Evolutionary conservation across 1,140 invertebrate genomes (phyloP), one percentile per base, ranked within the genome.

Genomic region (Nymphalis io): DNA sequence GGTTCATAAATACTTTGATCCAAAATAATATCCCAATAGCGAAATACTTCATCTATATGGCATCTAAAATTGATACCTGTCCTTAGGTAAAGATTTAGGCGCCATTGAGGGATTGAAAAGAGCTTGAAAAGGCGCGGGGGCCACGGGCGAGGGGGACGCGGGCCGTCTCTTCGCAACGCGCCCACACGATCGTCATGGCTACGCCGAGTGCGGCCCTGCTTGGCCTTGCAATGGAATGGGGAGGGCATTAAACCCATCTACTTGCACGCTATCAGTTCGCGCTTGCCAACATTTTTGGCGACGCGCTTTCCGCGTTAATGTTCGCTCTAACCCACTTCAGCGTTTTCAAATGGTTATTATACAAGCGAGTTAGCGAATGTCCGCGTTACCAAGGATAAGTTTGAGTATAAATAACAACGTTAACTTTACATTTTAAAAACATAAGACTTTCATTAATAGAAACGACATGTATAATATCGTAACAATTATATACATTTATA

Each of bases 191-290:
- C 75, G 78, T 80, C 88, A 90, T 90, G 87, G 68, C 79, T 88
- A 90, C 88, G 79, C 76, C 79, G 78, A 89, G 78, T 90, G 72
- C 88, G 88, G 84, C 84, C 87, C 88, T 89, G 87, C 83, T 85
- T 83, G 83, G 88, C 88, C 88, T 90, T 90, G 88, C 88, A 90
- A 83, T 88, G 87, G 88, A 81, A 82, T 89, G 88, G 86, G 88
- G 86, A 90, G 88, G 88, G 84, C 88, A 88, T 87, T 89, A 88
- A 80, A 86, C 88, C 79, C 87, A 84, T 82, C 85, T 79, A 77
- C 78, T 87, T 90, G 88, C 88, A 90, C 78, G 85, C 75, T 88
- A 90, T 85, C 84, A 83, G 84, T 84, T 83, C 78, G 79, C 85
- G 82, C 78, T 84, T 79, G 84, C 85, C 84, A 88, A 87, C 84